Evolutionary conservation across 2,113 vertebrate species (phyloP), one percentile per base, ranked within the genome.

Genomic region (Peucedramus taeniatus): DNA sequence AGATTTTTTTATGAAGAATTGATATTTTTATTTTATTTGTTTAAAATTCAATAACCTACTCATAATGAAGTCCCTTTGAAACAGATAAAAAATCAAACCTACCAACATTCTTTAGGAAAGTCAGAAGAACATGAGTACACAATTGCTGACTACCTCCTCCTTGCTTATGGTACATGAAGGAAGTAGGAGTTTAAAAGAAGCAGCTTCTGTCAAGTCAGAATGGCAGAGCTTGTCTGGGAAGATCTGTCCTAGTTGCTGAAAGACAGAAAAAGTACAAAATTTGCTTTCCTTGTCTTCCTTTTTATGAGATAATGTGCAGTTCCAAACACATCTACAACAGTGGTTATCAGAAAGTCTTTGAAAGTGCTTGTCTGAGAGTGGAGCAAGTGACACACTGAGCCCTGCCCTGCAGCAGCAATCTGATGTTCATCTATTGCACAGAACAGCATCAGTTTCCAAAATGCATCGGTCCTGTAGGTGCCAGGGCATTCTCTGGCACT

Each of bases 151-250:
- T 75, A 79, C 79, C 61, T 94, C 70, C 83, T 77, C 49, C 57
- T 94, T 92, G 50, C 31, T 63, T 63, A 14, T 11, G 10, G 60
- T n/a, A 83, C 84, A 49, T 39, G 69, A 91, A 90, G 70, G 88
- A 94, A 91, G 92, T 49, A 94, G 92, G 92, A 82, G 71, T 79
- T 63, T 56, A 31, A 91, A 91, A 95, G 31, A 24, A 93, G 59
- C 79, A 87, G 69, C 69, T 76, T 60, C 83, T 93, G 81, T 66
- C 83, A 89, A 84, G 23, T 59, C 40, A 92, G 57, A 79, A 69
- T 53, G 66, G 23, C 79, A 91, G 92, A 94, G 57, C 47, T 85
- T 40, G 17, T 85, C 65, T 50, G 45, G 53, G 40, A 85, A 84
- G 33, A 54, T 40, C 20, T 56, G 26, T 59, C 61, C 51, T 64